Base-by-base conservation (phyloP, 2,888 invertebrate species). In the Muscina levida region DNA sequence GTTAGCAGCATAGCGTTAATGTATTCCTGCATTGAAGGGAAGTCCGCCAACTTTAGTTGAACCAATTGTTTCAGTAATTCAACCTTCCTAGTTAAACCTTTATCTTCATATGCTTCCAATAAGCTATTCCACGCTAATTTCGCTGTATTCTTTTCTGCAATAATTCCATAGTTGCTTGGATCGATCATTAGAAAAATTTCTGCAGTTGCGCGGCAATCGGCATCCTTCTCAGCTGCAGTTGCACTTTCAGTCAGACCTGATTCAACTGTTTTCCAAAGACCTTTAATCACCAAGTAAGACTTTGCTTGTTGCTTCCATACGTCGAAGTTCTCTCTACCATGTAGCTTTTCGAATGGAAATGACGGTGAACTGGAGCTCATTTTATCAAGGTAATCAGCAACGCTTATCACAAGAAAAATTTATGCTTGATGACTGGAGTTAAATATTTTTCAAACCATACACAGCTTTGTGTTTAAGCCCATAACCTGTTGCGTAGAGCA, bases 1-100 rank as follows among this genome's bases (percentile, higher is more conserved):
- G 77, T 80, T 44, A 82, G 48, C 6, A 84, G 26, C 75, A 85
- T 83, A 10, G 66, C 39, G 24, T 82, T 84, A 6, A 85, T 53
- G 31, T 84, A 84, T 2, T 82, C 83, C 48, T 83, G 74, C 65
- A 84, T 73, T 1, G 65, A 67, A 19, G 77, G 67, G 59, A 68
- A 83, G 26, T 82, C 72, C 13, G 65, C 65, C 1, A 85, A 70
- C 65, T 82, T 77, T 0, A 82, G 51, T 24, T 82, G n/a, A n/a
- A n/a, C n/a, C n/a, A n/a, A n/a, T n/a, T n/a, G n/a, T n/a, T n/a
- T n/a, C n/a, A n/a, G n/a, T n/a, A n/a, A n/a, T n/a, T n/a, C n/a
- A n/a, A n/a, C n/a, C n/a, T n/a, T n/a, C n/a, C n/a, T n/a, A n/a
- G 77, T 79, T 11, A 83, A 39, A n/a, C 59, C 59, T 1, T n/a